These are phyloP conservation scores for Microplitis deprimator DNA, from an alignment of 2,888 invertebrate genomes.

Conservation along the genomic window DNA sequence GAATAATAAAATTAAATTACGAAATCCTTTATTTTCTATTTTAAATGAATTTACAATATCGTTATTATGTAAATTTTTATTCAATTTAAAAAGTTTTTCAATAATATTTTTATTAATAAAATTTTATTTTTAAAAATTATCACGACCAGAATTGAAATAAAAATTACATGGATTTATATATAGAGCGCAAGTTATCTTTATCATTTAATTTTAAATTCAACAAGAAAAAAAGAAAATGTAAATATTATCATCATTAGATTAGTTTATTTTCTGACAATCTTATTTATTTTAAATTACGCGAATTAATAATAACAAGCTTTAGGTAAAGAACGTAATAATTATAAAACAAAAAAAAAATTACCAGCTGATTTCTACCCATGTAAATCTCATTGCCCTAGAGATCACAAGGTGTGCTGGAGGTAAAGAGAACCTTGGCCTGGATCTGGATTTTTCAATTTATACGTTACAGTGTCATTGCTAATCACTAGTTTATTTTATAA, in stretches of 20 bases:
- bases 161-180: neutral
- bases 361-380: constrained; percentile 52
- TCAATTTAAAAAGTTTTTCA: neutral
- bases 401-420: constrained; percentile 41
- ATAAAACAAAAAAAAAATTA: constrained; percentile 13
- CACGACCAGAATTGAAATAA: neutral
- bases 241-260: neutral
- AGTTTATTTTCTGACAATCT: constrained; percentile 1
- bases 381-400: constrained; percentile 49
- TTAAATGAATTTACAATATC: neutral
- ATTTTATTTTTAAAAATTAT: too few relatives aligned
- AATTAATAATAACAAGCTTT: neutral
- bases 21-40: too few relatives aligned
- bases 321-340: neutral
- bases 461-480: constrained; percentile 29
- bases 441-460: constrained; percentile 45
- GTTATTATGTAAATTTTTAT: neutral
- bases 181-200: neutral
- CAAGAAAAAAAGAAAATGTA: neutral
- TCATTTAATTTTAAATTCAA: neutral
- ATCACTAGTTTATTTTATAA: neutral
- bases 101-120: neutral
- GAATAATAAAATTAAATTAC: too few relatives aligned
- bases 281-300: neutral
- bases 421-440: constrained; percentile 56